These are phyloP conservation scores for Galeopterus variegatus DNA, from an alignment of 2,113 vertebrate species.

Conservation along the genomic window DNA sequence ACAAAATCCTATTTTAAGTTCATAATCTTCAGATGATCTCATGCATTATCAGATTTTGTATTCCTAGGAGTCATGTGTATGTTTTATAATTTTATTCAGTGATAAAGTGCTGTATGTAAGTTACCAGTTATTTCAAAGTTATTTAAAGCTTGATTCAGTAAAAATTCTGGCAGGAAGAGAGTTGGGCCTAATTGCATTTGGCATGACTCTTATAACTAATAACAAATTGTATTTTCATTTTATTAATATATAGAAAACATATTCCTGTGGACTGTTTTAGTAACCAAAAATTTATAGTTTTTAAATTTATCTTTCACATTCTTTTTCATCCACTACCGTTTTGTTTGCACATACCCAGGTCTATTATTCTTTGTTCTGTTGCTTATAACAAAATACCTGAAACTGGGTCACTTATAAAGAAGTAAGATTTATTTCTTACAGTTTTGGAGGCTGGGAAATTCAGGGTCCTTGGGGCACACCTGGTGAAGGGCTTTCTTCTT, in stretches of 20 bases:
- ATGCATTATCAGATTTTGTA: conserved; percentile 45
- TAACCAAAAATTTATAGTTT: neutral
- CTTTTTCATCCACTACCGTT: neutral
- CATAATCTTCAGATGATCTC: conserved; percentile 15
- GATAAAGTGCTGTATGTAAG: neutral
- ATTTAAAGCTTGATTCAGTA: neutral
- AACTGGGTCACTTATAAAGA: too few species aligned
- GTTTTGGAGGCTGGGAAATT: too few species aligned
- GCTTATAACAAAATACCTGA: too few species aligned
- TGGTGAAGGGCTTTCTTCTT: too few species aligned
- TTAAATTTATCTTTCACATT: neutral
- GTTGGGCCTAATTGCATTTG: neutral
- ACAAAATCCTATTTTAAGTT: conserved; percentile 24
- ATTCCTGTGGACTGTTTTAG: neutral
- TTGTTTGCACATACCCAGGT: neutral
- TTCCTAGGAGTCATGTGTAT: neutral
- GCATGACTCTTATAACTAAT: neutral
- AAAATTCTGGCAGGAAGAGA: neutral
- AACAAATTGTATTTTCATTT: neutral
- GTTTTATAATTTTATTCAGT: neutral
- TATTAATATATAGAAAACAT: neutral
- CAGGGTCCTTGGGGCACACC: too few species aligned
- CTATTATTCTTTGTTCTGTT: too few species aligned
- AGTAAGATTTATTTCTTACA: too few species aligned
- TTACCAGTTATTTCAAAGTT: neutral